Conservation (phyloP, 2,113 vertebrate genomes). For the Strigops habroptila region DNA sequence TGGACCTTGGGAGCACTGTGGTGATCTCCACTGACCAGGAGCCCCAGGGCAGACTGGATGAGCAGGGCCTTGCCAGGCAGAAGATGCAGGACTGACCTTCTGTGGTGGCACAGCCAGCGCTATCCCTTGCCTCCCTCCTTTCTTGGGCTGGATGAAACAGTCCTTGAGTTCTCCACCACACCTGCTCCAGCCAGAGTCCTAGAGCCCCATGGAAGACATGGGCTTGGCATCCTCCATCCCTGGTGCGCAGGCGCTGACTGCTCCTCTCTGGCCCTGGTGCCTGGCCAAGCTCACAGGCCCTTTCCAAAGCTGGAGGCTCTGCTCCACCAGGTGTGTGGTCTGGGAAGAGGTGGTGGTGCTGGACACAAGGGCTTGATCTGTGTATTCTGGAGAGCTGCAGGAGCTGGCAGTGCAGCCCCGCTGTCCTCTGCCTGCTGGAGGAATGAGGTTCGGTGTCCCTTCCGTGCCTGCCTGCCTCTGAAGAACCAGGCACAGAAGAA, state of each 20-base stretch:
- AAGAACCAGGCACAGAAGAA: neutral
- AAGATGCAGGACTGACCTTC: neutral
- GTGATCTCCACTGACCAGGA: neutral
- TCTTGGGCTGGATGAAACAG: neutral
- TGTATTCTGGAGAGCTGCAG: neutral
- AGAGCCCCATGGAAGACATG: neutral
- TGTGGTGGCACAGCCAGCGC: neutral
- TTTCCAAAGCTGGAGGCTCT: neutral
- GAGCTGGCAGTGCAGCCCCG: rapidly evolving
- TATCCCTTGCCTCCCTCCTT: neutral
- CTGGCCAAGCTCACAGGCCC: neutral
- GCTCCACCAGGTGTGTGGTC: neutral
- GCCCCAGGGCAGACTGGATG: neutral
- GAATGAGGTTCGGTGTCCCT: neutral
- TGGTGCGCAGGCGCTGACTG: neutral
- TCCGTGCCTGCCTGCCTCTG: neutral
- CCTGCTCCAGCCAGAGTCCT: neutral
- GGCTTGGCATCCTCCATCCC: neutral
- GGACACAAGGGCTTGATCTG: neutral
- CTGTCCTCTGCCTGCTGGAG: neutral
- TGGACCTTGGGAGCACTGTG: rapidly evolving
- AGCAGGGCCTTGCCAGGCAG: rapidly evolving
- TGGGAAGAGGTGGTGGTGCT: neutral
- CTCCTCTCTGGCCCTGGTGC: neutral
- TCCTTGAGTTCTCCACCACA: neutral